phyloP scores from a whole-genome alignment of 2,888 invertebrate species.

The Dinocampus coccinellae region DNA sequence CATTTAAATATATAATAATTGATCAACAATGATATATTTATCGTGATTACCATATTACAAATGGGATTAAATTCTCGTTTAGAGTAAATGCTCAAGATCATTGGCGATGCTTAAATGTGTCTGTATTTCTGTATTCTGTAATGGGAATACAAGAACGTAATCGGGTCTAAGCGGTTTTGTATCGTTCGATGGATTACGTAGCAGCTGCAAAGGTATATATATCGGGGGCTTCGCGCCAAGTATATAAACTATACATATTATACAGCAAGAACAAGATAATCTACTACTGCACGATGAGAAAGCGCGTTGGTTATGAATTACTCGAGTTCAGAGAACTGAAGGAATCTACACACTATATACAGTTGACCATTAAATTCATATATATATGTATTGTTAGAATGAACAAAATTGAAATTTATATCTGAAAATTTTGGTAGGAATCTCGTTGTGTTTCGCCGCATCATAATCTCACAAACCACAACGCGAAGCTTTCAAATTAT shows the following conservation, averaged over 20 bases:
- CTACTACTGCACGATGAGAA: conserved; percentile 20
- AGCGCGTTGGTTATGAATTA: conserved; percentile 31
- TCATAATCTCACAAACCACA: conserved; percentile 21
- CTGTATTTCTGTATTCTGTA: neutral
- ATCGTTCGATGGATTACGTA: conserved; percentile 38
- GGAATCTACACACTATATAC: conserved; percentile 22
- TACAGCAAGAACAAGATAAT: conserved; percentile 22
- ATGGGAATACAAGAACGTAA: conserved; percentile 37
- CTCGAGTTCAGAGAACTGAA: conserved; percentile 19
- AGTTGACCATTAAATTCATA: conserved; percentile 26
- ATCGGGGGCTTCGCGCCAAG: conserved; percentile 15
- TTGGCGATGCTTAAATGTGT: neutral
- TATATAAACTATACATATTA: conserved; percentile 10
- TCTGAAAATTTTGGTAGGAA: too few species aligned
- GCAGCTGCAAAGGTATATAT: conserved; percentile 25
- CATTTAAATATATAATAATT: neutral
- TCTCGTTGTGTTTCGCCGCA: conserved; percentile 10
- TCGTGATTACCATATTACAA: neutral
- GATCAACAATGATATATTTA: neutral
- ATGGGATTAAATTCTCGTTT: neutral
- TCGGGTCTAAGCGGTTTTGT: conserved; percentile 37
- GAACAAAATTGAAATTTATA: neutral
- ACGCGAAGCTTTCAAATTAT: neutral
- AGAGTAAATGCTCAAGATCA: neutral
- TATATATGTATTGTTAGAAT: conserved; percentile 1